Base-by-base conservation (phyloP, 2,113 vertebrate species). In the Donacobius atricapilla region DNA sequence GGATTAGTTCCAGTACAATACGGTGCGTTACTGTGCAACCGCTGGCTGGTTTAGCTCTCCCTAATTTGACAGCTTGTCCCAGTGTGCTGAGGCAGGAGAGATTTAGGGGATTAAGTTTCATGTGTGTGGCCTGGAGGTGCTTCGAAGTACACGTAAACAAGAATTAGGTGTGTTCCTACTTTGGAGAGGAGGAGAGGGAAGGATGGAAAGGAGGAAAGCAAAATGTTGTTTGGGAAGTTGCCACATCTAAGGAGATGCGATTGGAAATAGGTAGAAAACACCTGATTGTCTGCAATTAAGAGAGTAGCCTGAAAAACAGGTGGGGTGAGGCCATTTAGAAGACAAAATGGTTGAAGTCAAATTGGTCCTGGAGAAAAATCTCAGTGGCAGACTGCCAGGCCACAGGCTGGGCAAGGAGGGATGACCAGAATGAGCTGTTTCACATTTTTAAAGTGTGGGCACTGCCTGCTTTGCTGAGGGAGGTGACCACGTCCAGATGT, bases 71-170 rank as follows among this genome's bases (percentile, higher is more conserved):
- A 76, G 39, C 35, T 79, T 87, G 81, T 83, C 73, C 54, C 61
- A 50, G 45, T 87, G 53, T 85, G 91, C 83, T 93, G 86, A 93
- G 72, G 80, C 89, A 82, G 91, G 83, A 68, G 83, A 87, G 93
- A 93, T 95, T 96, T 91, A 85, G 50, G 65, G 84, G 91, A 95
- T 96, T 96, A 93, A 66, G 57, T 42, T 87, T 87, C 37, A 15
- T 91, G 89, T 72, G 91, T 94, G 87, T 93, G 94, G 96, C 93
- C 89, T 69, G 82, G 50, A 94, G 89, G 78, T 64, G 94, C 91
- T 85, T 57, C 33, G 33, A 72, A 79, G 31, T 76, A 65, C 87
- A 11, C 2, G 10, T 87, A 87, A 95, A 89, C 87, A 96, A 54
- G 61, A 75, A 37, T 23, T 87, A 69, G 91, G 87, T 79, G 87